Evolutionary conservation across 2,888 invertebrate genomes (phyloP), one percentile per base, ranked within the genome.

Genomic region (Drosophila quinaria): DNA sequence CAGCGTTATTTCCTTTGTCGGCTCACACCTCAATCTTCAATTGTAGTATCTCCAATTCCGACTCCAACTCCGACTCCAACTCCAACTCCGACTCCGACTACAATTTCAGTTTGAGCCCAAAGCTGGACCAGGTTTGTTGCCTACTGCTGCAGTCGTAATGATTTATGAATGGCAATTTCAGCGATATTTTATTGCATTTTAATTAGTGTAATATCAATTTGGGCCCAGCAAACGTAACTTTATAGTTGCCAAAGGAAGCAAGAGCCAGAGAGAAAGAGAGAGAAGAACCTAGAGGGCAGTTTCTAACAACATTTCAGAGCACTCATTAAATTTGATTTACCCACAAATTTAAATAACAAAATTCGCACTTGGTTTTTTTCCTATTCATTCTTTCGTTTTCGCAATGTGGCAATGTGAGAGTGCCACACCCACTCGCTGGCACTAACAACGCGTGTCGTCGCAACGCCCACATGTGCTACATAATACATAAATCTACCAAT

Each of bases 151-250:
- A 51, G 69, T 78, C 88, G 54, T 89, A 85, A 85, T 90, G 86
- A 90, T 87, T 87, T 87, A 87, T 88, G 87, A 79, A 75, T 75
- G 79, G 89, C 90, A 88, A 87, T 87, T 77, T 51, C 84, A 67
- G 65, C 49, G 70, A 83, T 84, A 90, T 87, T 91, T 91, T 91
- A 91, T 91, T 91, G 90, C 90, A 84, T 90, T 91, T 91, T 91
- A 91, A 91, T 91, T 91, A 91, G 91, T 87, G 90, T 87, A 91
- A 91, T 91, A 91, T 91, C 90, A 90, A 91, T 90, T 91, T 91
- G 89, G 76, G 67, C 76, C 72, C 64, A 65, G 54, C 59, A 50
- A 66, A 51, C 41, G 31, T 17, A 42, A 46, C 64, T 69, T 62
- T 54, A 59, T 59, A 68, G 41, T 29, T 35, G 6, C 46, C 15